Conservation (phyloP, 2,888 invertebrate species). For the Drosophila lacicola region DNA sequence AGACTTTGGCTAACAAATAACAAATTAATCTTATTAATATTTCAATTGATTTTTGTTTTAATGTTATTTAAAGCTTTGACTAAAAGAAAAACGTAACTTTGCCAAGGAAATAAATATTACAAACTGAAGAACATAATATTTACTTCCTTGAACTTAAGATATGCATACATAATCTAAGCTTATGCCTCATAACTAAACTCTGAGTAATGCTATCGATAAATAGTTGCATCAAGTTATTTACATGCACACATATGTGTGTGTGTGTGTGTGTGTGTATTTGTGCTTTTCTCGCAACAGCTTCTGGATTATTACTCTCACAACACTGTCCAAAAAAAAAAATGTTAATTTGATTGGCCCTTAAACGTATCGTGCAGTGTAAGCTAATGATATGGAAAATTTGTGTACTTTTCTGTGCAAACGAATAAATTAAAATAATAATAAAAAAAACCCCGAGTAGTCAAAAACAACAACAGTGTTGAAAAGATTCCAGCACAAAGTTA, state of each 20-base stretch:
- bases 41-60: too few species aligned
- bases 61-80: too few species aligned
- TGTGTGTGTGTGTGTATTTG: background rate
- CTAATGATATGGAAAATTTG: slow-evolving; percentile 66
- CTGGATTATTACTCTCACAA: too few species aligned
- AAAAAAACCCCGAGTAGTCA: slow-evolving; percentile 11
- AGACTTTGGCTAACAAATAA: too few species aligned
- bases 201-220: slow-evolving; percentile 24
- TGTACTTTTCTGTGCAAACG: slow-evolving; percentile 53
- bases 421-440: slow-evolving; percentile 57
- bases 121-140: too few species aligned
- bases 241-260: background rate
- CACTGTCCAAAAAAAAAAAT: background rate
- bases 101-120: too few species aligned
- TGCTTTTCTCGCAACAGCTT: background rate
- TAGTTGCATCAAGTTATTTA: slow-evolving; percentile 20
- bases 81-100: too few species aligned
- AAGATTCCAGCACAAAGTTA: slow-evolving; percentile 24
- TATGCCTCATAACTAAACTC: slow-evolving; percentile 4
- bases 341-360: slow-evolving; percentile 7
- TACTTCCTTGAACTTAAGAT: too few species aligned
- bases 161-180: background rate
- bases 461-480: background rate
- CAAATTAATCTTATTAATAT: too few species aligned
- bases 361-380: slow-evolving; percentile 34